A percentile compares a stretch with the other conserved stretches of the same genome.
Evolutionary conservation across 2,888 invertebrate genomes (phyloP).

Genomic region (Dysmachus trigonus): DNA sequence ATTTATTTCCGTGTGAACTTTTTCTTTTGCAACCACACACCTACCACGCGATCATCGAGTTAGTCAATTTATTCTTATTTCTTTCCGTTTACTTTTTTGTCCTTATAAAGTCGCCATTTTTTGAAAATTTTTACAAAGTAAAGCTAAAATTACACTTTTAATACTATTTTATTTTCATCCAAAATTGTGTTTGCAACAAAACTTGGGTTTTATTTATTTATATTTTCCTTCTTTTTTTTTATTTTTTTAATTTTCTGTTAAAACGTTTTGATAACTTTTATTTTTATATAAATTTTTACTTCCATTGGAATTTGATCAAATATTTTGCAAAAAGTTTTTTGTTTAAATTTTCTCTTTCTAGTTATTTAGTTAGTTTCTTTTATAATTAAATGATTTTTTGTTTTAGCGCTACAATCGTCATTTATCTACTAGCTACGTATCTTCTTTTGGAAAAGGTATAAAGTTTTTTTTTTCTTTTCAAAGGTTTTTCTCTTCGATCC

Average conservation of each 20-base stretch:
- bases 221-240: too few relatives aligned
- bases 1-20: neutral
- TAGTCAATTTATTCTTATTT: neutral
- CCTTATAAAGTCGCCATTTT: slow-evolving; percentile 25
- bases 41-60: neutral
- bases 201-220: neutral
- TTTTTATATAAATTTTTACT: slow-evolving; percentile 25
- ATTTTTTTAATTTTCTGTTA: neutral
- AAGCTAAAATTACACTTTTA: slow-evolving; percentile 15
- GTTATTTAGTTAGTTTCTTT: neutral
- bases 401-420: neutral
- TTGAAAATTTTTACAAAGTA: slow-evolving; percentile 9
- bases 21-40: neutral
- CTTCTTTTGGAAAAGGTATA: slow-evolving; percentile 7
- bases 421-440: slow-evolving; percentile 13
- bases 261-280: neutral
- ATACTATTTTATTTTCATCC: neutral
- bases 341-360: neutral
- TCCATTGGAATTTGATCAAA: slow-evolving; percentile 16
- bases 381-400: neutral
- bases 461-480: neutral
- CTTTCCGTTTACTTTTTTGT: neutral
- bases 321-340: neutral
- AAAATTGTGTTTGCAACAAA: slow-evolving; percentile 3
- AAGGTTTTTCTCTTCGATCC: neutral